Evolutionary conservation across 2,113 vertebrate genomes (phyloP).

Genomic region (Passer montanus): DNA sequence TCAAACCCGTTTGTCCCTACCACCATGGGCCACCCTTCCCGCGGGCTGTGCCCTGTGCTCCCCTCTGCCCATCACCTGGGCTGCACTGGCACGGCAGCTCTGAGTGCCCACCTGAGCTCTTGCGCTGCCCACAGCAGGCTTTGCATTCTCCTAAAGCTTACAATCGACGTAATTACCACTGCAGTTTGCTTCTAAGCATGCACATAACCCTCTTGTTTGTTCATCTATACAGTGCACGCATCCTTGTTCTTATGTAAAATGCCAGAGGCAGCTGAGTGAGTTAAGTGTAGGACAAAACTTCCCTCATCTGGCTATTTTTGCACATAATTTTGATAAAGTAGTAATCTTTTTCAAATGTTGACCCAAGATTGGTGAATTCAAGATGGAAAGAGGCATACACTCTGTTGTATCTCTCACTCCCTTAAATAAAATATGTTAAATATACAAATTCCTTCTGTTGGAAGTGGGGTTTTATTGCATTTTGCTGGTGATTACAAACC

Average conservation of each 20-base stretch:
- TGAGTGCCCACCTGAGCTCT: not conserved
- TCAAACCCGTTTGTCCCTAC: slow-evolving; percentile 51
- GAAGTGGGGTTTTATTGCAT: not conserved
- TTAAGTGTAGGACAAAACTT: not conserved
- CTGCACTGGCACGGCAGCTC: not conserved
- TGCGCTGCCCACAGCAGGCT: not conserved
- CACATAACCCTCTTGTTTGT: not conserved
- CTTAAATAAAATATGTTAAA: not conserved
- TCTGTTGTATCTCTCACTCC: not conserved
- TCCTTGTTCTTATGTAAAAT: rapidly evolving
- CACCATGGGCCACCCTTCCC: not conserved
- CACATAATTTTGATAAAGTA: not conserved
- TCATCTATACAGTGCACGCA: rapidly evolving
- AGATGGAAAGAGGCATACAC: not conserved
- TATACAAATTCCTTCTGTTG: not conserved
- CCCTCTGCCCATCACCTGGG: not conserved
- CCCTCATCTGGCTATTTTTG: not conserved
- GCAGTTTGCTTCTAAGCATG: not conserved
- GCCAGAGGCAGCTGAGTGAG: not conserved
- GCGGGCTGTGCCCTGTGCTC: rapidly evolving
- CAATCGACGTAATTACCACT: rapidly evolving
- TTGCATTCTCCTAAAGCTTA: not conserved
- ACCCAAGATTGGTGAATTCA: not conserved
- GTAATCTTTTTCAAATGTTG: not conserved
- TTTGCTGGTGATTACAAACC: not conserved